Evolutionary conservation across 1,140 invertebrate genomes (phyloP).

Genomic region (Caerostris darwini): DNA sequence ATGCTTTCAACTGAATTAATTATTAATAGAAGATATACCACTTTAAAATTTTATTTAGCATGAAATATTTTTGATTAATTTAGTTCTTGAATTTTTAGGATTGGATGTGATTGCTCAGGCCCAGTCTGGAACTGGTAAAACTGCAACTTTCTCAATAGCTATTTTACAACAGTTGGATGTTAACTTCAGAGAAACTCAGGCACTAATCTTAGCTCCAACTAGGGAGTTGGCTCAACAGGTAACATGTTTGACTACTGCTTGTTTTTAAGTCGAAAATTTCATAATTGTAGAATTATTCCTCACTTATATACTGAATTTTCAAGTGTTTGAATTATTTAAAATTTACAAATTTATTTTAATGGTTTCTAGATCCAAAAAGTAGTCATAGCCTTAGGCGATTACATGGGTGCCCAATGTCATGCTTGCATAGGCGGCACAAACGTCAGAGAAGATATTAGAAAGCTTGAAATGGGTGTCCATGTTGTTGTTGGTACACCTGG

Average conservation of each 20-base stretch:
- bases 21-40: too few relatives aligned
- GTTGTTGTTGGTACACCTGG: conserved; percentile 99
- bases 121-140: conserved; percentile 99
- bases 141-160: conserved; percentile 99
- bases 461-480: conserved; percentile 95
- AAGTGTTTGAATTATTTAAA: not conserved
- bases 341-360: not conserved
- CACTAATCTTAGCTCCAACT: conserved; percentile 98
- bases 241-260: conserved; percentile 79
- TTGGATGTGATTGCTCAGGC: conserved; percentile 99
- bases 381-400: conserved; percentile 98
- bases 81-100: conserved; percentile 82
- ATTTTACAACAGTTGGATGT: conserved; percentile 99
- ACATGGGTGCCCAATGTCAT: conserved; percentile 94
- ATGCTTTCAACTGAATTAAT: too few relatives aligned
- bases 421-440: conserved; percentile 99
- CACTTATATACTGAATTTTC: not conserved
- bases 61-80: too few relatives aligned
- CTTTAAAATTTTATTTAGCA: too few relatives aligned
- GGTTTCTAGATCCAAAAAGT: conserved; percentile 91
- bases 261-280: conserved; percentile 17
- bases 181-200: conserved; percentile 93
- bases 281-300: not conserved
- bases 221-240: conserved; percentile 98
- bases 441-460: conserved; percentile 97